Conservation (phyloP, 2,113 vertebrate species). For the Sus scrofa region DNA sequence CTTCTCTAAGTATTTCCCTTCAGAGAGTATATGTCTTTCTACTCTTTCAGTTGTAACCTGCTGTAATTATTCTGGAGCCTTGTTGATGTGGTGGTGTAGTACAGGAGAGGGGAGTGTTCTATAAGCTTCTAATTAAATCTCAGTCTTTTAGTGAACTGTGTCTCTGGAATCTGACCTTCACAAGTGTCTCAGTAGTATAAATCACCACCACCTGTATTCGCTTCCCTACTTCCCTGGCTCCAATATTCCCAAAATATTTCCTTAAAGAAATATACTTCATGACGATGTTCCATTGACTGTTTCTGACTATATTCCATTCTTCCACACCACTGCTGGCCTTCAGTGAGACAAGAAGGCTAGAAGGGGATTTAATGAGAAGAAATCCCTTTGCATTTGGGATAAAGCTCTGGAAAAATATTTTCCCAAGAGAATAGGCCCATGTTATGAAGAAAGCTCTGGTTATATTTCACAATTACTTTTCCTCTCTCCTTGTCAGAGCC, state of each 20-base stretch:
- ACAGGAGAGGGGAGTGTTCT: neutral
- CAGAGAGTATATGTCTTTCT: neutral
- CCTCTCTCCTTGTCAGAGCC: neutral
- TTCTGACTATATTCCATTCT: neutral
- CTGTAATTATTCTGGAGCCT: neutral
- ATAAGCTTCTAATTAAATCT: neutral
- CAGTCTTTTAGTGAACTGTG: neutral
- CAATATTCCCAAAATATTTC: neutral
- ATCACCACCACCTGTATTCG: fast-evolving
- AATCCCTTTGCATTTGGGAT: neutral
- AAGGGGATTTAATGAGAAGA: neutral
- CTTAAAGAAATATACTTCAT: neutral
- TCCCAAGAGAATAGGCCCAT: neutral
- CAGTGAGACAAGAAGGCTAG: neutral
- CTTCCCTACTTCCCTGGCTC: neutral
- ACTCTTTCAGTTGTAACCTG: neutral
- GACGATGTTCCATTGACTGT: neutral
- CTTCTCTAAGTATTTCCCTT: neutral
- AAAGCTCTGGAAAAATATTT: neutral
- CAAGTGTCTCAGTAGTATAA: neutral
- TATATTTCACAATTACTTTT: neutral
- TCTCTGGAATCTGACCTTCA: neutral
- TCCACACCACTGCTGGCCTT: neutral
- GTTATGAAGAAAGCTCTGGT: neutral
- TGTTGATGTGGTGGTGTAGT: neutral